These are phyloP conservation scores for Meghimatium bilineatum DNA, from an alignment of 2,888 invertebrate species.

Conservation along the genomic window DNA sequence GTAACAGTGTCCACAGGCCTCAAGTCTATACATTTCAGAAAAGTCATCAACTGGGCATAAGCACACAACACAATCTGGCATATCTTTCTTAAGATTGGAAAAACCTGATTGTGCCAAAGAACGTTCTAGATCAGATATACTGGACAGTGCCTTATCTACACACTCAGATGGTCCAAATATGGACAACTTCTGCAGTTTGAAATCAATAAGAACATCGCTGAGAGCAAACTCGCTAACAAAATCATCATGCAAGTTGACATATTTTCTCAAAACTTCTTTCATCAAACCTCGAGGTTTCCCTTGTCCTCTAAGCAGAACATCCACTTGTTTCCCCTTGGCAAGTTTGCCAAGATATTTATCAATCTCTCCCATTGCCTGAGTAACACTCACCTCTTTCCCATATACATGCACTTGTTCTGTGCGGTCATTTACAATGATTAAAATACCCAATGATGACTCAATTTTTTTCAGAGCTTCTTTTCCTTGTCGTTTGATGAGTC, in stretches of 20 bases:
- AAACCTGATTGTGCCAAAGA: background rate
- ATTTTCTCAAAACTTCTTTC: constrained; percentile 60
- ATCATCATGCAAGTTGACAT: constrained; percentile 55
- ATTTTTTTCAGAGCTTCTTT: constrained; percentile 40
- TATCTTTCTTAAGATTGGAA: background rate
- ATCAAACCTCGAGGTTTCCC: constrained; percentile 61
- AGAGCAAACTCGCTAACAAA: constrained; percentile 53
- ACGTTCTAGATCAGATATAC: constrained; percentile 23
- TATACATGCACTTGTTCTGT: constrained; percentile 40
- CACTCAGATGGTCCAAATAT: constrained; percentile 27
- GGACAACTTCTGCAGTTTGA: constrained; percentile 42
- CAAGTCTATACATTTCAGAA: constrained; percentile 62
- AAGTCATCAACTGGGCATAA: constrained; percentile 61
- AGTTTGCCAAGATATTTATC: constrained; percentile 40
- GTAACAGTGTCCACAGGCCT: constrained; percentile 71
- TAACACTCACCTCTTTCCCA: constrained; percentile 32
- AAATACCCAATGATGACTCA: constrained; percentile 11
- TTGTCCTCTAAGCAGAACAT: constrained; percentile 55
- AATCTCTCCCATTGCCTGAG: constrained; percentile 15
- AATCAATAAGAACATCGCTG: constrained; percentile 53
- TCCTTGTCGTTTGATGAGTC: constrained; percentile 43
- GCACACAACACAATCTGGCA: constrained; percentile 68
- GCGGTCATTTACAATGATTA: constrained; percentile 36
- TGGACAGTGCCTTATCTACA: constrained; percentile 4
- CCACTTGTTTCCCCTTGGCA: constrained; percentile 8